A percentile compares a stretch with the other conserved stretches of the same genome.
Evolutionary conservation across 2,113 vertebrate genomes (phyloP).

Genomic region (Antennarius striatus): DNA sequence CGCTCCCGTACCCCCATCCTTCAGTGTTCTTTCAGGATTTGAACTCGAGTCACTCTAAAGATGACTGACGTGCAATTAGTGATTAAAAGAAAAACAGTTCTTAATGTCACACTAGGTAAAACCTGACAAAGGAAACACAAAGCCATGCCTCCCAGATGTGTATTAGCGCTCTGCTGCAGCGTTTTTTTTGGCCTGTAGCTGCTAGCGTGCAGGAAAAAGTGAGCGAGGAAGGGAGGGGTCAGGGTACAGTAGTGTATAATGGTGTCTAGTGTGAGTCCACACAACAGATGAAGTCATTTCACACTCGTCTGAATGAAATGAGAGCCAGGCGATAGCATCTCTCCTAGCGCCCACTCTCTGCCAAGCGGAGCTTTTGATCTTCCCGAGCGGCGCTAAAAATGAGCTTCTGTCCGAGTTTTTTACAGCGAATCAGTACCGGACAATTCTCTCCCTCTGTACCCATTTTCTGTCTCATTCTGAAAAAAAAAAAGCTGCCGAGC

Average conservation of each 20-base stretch:
- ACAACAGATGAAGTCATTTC: constrained; percentile 78
- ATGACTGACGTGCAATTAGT: constrained; percentile 34
- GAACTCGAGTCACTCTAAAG: background rate
- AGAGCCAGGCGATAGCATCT: constrained; percentile 69
- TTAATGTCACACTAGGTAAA: constrained; percentile 39
- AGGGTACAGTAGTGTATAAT: constrained; percentile 63
- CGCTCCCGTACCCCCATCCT: no score
- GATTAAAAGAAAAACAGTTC: constrained; percentile 11
- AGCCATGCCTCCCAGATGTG: constrained; percentile 45
- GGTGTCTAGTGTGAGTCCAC: constrained; percentile 67
- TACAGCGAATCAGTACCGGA: constrained; percentile 75
- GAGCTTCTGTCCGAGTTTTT: constrained; percentile 74
- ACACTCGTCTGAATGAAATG: constrained; percentile 77
- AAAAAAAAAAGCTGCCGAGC: constrained; percentile 56
- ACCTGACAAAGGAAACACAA: constrained; percentile 39
- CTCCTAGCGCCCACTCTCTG: constrained; percentile 55
- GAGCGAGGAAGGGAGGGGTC: constrained; percentile 54
- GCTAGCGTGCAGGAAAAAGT: constrained; percentile 26
- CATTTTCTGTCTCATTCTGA: constrained; percentile 62
- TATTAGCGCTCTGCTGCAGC: constrained; percentile 47
- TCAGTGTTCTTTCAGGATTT: background rate
- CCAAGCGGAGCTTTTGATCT: constrained; percentile 75
- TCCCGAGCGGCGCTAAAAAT: constrained; percentile 63
- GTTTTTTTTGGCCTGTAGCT: constrained; percentile 51
- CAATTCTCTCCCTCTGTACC: constrained; percentile 71